These are phyloP conservation scores for Odontomachus brunneus DNA, from an alignment of 1,140 invertebrate species.

Conservation along the genomic window DNA sequence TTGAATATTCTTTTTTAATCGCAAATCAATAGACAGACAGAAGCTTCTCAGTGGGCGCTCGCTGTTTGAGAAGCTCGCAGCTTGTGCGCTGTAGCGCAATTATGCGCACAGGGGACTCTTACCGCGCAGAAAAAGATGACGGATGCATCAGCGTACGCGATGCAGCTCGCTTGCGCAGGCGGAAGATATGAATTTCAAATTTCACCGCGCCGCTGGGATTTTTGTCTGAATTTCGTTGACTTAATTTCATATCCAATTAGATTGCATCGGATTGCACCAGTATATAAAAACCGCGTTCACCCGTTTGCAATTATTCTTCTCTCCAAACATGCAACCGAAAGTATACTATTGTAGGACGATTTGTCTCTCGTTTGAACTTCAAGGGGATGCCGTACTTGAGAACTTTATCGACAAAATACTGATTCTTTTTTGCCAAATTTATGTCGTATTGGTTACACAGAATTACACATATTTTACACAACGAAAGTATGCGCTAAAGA, in stretches of 20 bases:
- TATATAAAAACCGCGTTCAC: background rate
- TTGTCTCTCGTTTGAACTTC: background rate
- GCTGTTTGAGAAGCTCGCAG: constrained; percentile 31
- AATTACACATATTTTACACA: too few relatives aligned
- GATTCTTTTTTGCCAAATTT: too few relatives aligned
- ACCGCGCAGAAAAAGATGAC: constrained; percentile 81
- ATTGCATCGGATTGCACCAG: constrained; percentile 70
- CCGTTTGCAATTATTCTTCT: background rate
- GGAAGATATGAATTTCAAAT: constrained; percentile 85
- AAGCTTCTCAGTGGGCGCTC: constrained; percentile 1
- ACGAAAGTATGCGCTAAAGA: too few relatives aligned
- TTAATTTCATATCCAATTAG: constrained; percentile 85
- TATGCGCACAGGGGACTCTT: constrained; percentile 65
- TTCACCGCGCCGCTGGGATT: constrained; percentile 66
- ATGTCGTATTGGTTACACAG: too few relatives aligned
- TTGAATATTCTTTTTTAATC: constrained; percentile 22
- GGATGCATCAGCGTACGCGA: constrained; percentile 72
- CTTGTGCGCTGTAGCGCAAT: constrained; percentile 41
- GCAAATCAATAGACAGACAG: background rate
- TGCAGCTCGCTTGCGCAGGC: constrained; percentile 66
- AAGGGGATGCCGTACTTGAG: too few relatives aligned
- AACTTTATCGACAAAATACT: too few relatives aligned
- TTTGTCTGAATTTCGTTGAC: constrained; percentile 82
- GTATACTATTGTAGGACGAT: background rate
- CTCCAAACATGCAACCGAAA: constrained; percentile 2